Evolutionary conservation across 2,797 vertebrate genomes (phyloP).

Genomic region (Champsocephalus esox): DNA sequence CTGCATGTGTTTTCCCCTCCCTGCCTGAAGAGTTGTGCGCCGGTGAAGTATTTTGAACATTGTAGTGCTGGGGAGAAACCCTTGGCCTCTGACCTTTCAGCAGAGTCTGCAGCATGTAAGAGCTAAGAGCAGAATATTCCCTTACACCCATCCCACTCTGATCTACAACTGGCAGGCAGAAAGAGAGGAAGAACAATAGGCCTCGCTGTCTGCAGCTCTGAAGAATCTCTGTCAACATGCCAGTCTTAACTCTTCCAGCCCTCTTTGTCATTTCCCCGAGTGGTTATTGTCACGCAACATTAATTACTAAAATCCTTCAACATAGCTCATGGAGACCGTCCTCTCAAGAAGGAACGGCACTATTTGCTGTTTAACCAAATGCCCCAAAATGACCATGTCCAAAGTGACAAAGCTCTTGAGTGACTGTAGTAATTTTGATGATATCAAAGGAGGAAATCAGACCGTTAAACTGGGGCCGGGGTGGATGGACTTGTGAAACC

Average conservation of each 20-base stretch:
- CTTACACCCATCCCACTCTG: conserved; percentile 72
- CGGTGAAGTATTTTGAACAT: conserved; percentile 68
- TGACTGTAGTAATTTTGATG: background rate
- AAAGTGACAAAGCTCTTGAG: conserved; percentile 9
- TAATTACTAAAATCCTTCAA: conserved; percentile 33
- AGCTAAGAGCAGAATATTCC: conserved; percentile 71
- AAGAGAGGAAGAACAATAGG: conserved; percentile 79
- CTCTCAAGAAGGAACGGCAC: conserved; percentile 8
- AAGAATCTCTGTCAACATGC: conserved; percentile 73
- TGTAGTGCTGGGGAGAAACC: conserved; percentile 75
- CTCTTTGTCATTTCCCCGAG: conserved; percentile 56
- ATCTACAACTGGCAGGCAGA: conserved; percentile 79
- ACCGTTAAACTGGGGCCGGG: background rate
- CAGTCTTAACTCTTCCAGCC: conserved; percentile 67
- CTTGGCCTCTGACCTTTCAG: conserved; percentile 76
- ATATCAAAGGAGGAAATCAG: background rate
- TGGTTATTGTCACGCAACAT: conserved; percentile 70
- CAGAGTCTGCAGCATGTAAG: conserved; percentile 77
- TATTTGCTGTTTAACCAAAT: conserved; percentile 8
- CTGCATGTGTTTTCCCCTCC: conserved; percentile 63
- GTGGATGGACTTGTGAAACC: background rate
- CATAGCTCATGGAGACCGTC: conserved; percentile 10
- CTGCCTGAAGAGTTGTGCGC: conserved; percentile 50
- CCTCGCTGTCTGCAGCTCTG: conserved; percentile 70
- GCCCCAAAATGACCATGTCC: background rate